These are phyloP conservation scores for Zaprionus davidi DNA, from an alignment of 1,140 invertebrate genomes.

Conservation along the genomic window DNA sequence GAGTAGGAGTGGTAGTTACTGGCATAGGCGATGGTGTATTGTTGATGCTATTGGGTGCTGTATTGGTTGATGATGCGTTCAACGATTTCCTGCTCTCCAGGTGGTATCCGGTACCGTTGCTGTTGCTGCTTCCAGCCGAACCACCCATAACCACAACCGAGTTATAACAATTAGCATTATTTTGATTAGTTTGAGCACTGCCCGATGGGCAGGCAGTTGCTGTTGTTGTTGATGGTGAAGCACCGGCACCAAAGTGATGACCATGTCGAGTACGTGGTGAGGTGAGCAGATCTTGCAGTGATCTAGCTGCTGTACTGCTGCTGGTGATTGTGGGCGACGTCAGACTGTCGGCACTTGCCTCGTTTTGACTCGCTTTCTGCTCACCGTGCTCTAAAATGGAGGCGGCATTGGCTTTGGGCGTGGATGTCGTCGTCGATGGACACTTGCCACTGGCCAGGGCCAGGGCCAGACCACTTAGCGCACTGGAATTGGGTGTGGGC, in stretches of 20 bases:
- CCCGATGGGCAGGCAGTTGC: not conserved
- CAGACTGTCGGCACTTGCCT: constrained; percentile 84
- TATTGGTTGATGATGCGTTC: constrained; percentile 50
- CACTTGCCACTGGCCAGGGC: constrained; percentile 72
- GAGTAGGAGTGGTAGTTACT: constrained; percentile 83
- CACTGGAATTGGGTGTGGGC: constrained; percentile 65
- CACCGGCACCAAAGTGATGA: constrained; percentile 45
- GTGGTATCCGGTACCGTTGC: constrained; percentile 18
- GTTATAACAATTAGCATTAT: constrained; percentile 65
- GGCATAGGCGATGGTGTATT: constrained; percentile 54
- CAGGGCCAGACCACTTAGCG: constrained; percentile 72
- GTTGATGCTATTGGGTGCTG: constrained; percentile 8
- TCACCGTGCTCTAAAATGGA: constrained; percentile 84
- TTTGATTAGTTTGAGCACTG: constrained; percentile 55
- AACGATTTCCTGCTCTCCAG: constrained; percentile 34
- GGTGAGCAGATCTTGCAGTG: constrained; percentile 79
- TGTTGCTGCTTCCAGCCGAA: constrained; percentile 11
- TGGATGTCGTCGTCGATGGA: constrained; percentile 35
- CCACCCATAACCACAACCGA: constrained; percentile 76
- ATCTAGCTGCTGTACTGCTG: constrained; percentile 53
- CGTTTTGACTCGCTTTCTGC: constrained; percentile 84
- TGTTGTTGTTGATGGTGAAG: constrained; percentile 23
- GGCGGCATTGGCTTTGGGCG: constrained; percentile 76
- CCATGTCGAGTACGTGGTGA: constrained; percentile 72
- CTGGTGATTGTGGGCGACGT: constrained; percentile 77